Evolutionary conservation across 1,140 invertebrate species (phyloP).

Genomic region (Tetranychus urticae): DNA sequence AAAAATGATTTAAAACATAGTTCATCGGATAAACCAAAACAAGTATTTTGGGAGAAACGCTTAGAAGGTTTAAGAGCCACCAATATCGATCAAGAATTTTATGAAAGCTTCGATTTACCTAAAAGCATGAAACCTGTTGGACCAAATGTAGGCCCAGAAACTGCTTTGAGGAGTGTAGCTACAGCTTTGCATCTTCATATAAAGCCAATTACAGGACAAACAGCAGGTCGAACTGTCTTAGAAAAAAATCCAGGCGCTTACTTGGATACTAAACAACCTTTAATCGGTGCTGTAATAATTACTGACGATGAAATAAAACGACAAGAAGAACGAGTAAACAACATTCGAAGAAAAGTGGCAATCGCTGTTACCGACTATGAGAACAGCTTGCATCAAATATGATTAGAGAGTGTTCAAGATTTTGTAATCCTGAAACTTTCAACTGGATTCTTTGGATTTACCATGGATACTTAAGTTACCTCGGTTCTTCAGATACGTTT

Average conservation of each 20-base stretch:
- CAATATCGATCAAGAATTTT: conserved; percentile 46
- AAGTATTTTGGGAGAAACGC: conserved; percentile 92
- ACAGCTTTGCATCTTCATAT: conserved; percentile 56
- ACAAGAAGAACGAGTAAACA: conserved; percentile 44
- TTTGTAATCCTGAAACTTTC: too few species aligned
- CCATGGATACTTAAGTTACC: too few species aligned
- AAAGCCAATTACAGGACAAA: conserved; percentile 65
- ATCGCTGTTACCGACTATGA: not conserved
- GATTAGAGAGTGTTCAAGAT: too few species aligned
- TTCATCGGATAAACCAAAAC: conserved; percentile 72
- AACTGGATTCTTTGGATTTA: too few species aligned
- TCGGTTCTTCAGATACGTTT: too few species aligned
- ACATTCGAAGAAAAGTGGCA: conserved; percentile 30
- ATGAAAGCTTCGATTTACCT: conserved; percentile 56
- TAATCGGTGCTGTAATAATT: conserved; percentile 33
- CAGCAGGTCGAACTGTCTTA: conserved; percentile 48
- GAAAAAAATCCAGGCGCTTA: conserved; percentile 83
- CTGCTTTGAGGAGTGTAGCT: conserved; percentile 66
- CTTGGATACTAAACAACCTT: conserved; percentile 83
- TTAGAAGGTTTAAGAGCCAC: conserved; percentile 70
- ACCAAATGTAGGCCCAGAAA: conserved; percentile 54
- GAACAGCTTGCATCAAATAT: too few species aligned
- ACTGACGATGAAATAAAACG: conserved; percentile 43
- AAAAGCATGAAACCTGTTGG: conserved; percentile 64
- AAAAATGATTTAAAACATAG: conserved; percentile 1